Conservation (phyloP, 1,140 invertebrate genomes). For the Heliconius eleuchia region DNA sequence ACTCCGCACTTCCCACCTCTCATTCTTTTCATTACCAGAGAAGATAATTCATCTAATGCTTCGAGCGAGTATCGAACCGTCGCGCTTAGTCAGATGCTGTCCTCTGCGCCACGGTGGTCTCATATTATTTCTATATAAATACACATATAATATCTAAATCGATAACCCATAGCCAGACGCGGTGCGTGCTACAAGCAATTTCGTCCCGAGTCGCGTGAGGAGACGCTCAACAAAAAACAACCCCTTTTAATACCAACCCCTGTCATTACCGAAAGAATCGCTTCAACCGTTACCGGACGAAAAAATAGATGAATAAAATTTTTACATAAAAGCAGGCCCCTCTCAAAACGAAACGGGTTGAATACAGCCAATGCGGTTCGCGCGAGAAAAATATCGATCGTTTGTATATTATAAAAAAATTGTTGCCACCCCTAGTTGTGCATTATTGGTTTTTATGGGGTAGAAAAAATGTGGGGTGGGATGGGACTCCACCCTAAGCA, state of each 20-base stretch:
- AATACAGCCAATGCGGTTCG: constrained; percentile 54
- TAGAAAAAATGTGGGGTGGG: constrained; percentile 70
- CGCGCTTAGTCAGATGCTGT: not conserved
- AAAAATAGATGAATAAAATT: constrained; percentile 73
- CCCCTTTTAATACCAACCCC: constrained; percentile 69
- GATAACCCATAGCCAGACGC: constrained; percentile 34
- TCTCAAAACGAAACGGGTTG: constrained; percentile 52
- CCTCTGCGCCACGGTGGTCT: not conserved
- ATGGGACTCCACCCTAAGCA: constrained; percentile 60
- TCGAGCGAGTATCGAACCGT: not conserved
- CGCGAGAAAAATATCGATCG: constrained; percentile 70
- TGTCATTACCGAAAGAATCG: constrained; percentile 74
- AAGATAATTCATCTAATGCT: too few relatives aligned
- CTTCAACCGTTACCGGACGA: constrained; percentile 63
- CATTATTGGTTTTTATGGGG: constrained; percentile 63
- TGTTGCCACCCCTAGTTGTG: constrained; percentile 62
- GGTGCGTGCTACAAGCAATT: constrained; percentile 66
- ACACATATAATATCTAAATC: constrained; percentile 20
- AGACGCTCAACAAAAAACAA: constrained; percentile 66
- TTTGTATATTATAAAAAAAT: constrained; percentile 57
- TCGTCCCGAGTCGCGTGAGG: constrained; percentile 66
- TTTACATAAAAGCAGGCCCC: constrained; percentile 65
- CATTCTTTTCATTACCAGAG: too few relatives aligned
- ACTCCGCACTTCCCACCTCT: too few relatives aligned
- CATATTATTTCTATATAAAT: not conserved